Percentiles rank a stretch among this genome's conserved stretches.
Conservation (phyloP, 2,113 vertebrate genomes). For the Philantomba maxwellii region DNA sequence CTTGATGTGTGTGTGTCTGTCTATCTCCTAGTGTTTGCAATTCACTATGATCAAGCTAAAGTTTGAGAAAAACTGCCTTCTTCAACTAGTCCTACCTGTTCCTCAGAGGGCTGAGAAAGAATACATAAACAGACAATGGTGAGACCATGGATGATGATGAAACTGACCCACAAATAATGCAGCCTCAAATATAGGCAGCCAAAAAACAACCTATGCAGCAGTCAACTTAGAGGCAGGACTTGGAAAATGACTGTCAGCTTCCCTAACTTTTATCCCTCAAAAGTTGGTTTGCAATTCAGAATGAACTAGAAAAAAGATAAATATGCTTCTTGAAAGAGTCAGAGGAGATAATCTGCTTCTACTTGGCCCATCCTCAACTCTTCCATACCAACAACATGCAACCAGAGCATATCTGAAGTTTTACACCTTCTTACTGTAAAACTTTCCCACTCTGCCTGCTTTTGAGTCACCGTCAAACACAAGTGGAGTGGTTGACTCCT, state of each 20-base stretch:
- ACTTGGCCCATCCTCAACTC: fast-evolving
- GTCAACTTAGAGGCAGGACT: background rate
- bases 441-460: background rate
- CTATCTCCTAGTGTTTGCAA: background rate
- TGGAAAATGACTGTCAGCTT: background rate
- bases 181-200: background rate
- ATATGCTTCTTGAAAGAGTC: background rate
- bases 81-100: background rate
- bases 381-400: background rate
- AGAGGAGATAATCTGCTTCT: background rate
- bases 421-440: background rate
- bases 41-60: background rate
- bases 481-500: background rate
- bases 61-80: background rate
- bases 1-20: background rate
- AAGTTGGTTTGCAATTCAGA: background rate
- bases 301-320: background rate
- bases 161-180: background rate
- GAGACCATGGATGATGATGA: fast-evolving
- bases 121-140: background rate
- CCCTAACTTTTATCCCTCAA: background rate
- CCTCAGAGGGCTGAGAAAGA: background rate
- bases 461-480: background rate
- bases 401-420: background rate
- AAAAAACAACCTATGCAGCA: background rate